Percentiles rank a stretch among this genome's conserved stretches.
Conservation (phyloP, 2,888 invertebrate species). For the Drosophila quinaria region DNA sequence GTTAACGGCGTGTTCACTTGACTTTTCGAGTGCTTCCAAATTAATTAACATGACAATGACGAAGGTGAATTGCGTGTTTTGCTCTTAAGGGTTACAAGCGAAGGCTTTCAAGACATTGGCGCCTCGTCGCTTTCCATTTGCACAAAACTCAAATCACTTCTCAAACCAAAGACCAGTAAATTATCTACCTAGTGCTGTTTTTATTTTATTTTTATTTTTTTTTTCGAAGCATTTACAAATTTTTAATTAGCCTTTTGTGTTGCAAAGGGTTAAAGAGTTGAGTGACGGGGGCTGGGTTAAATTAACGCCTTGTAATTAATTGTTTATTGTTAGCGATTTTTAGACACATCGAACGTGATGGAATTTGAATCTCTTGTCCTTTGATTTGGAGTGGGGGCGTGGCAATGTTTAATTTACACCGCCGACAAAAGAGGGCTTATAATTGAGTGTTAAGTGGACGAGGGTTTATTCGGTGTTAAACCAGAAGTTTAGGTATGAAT, state of each 20-base stretch:
- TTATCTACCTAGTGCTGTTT: conserved; percentile 29
- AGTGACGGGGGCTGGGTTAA: conserved; percentile 11
- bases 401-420: conserved; percentile 9
- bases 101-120: conserved; percentile 23
- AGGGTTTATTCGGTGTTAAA: conserved; percentile 13
- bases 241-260: conserved; percentile 73
- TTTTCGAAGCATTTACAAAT: conserved; percentile 56
- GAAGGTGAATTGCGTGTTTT: conserved; percentile 81
- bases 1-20: conserved; percentile 62
- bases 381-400: conserved; percentile 34
- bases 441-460: conserved; percentile 48
- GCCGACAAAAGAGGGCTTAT: background rate
- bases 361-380: conserved; percentile 27
- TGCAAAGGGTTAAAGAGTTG: conserved; percentile 48
- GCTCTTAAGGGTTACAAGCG: conserved; percentile 4
- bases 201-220: conserved; percentile 19
- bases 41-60: conserved; percentile 83
- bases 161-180: conserved; percentile 26
- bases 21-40: conserved; percentile 73
- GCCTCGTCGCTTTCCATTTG: conserved; percentile 32
- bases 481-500: background rate
- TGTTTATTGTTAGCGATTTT: conserved; percentile 70
- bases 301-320: conserved; percentile 70
- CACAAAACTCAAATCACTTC: conserved; percentile 42
- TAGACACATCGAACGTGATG: conserved; percentile 31